Conservation (phyloP, 2,797 vertebrate genomes). For the Pangasius djambal region DNA sequence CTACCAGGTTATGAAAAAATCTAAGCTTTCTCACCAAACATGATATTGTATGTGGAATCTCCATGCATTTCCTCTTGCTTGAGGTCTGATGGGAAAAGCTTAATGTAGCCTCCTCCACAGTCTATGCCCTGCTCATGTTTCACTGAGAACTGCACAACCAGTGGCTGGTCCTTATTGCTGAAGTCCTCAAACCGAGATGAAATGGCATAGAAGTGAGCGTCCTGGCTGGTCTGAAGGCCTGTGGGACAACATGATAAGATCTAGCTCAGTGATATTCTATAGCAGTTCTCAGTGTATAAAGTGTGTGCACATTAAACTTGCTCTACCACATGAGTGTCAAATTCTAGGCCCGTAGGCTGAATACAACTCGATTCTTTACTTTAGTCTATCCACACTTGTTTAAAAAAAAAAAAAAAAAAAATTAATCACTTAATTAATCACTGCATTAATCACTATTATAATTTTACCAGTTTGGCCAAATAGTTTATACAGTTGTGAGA, state of each 20-base stretch:
- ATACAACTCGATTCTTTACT: neutral
- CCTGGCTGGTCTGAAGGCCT: conserved; percentile 83
- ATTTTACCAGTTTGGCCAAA: conserved; percentile 1
- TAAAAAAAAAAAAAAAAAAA: no score
- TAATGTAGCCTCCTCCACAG: conserved; percentile 82
- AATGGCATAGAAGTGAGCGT: conserved; percentile 79
- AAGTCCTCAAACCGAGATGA: conserved; percentile 81
- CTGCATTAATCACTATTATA: neutral
- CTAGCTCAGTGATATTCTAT: neutral
- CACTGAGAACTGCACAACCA: conserved; percentile 81
- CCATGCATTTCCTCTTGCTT: conserved; percentile 80
- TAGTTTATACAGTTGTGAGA: neutral
- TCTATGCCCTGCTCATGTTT: conserved; percentile 85
- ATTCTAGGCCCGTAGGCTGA: neutral
- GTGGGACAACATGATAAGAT: conserved; percentile 14
- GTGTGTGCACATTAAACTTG: neutral
- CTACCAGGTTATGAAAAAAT: neutral
- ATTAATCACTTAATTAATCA: no score
- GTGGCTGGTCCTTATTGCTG: conserved; percentile 78
- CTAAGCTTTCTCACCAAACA: conserved; percentile 74
- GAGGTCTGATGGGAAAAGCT: conserved; percentile 82
- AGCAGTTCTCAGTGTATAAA: neutral
- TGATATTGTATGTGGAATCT: conserved; percentile 82
- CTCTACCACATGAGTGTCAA: neutral
- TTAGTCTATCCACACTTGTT: neutral